phyloP scores from a whole-genome alignment of 2,113 vertebrate genomes.

The Coturnix japonica region DNA sequence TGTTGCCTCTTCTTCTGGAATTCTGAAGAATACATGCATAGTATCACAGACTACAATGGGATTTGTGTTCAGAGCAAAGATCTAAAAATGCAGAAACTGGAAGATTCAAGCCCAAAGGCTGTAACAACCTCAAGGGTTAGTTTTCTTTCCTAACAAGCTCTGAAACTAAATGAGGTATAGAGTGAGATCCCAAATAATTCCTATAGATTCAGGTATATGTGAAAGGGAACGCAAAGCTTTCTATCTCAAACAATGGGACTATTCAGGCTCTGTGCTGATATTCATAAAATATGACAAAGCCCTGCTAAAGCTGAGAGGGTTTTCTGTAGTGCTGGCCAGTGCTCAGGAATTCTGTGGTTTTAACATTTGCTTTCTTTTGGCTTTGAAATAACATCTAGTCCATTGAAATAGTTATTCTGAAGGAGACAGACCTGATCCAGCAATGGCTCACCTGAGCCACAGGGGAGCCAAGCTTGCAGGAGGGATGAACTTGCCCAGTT shows the following conservation, averaged over 20 bases:
- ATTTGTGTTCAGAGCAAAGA: not conserved
- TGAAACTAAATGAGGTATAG: not conserved
- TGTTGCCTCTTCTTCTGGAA: not conserved
- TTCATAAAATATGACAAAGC: conserved; percentile 58
- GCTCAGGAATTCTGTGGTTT: conserved; percentile 65
- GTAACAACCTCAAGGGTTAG: not conserved
- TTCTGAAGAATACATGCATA: not conserved
- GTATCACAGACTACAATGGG: not conserved
- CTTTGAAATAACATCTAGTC: not conserved
- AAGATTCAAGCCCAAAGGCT: not conserved
- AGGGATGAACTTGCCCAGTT: not conserved
- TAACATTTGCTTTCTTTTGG: conserved; percentile 47
- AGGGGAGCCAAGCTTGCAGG: not conserved
- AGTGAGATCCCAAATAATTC: not conserved
- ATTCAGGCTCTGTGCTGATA: conserved; percentile 51
- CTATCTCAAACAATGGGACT: conserved; percentile 36
- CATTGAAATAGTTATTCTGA: not conserved
- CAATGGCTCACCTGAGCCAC: not conserved
- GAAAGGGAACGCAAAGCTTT: conserved; percentile 50
- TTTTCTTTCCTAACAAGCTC: not conserved
- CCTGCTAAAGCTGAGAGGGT: conserved; percentile 24
- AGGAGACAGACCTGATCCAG: not conserved
- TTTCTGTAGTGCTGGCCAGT: conserved; percentile 2
- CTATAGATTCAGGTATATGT: not conserved
- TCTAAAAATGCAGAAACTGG: not conserved